Base-by-base conservation (phyloP, 2,113 vertebrate species). In the Boulengeromyrus knoepffleri region DNA sequence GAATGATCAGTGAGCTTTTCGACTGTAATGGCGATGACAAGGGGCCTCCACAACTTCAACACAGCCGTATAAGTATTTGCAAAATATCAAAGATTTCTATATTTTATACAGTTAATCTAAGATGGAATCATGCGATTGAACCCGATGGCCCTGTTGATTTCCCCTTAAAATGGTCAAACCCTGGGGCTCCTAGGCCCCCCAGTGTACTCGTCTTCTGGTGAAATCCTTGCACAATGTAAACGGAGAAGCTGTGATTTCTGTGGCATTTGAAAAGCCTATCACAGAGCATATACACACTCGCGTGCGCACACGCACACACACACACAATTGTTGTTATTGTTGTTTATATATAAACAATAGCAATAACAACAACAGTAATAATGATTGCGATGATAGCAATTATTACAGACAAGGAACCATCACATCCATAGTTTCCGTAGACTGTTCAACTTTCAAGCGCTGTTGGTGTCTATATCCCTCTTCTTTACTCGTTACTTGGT, bases 401-500 rank as follows among this genome's bases (percentile, higher is more conserved):
- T 15, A 77, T 77, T 53, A 10, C 42, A 85, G 7, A 39, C 47
- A 13, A 31, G 53, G 27, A 85, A 52, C 36, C 15, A 85, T 27
- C n/a, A 85, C 74, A 90, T 90, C n/a, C 83, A 90, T 84, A 90
- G 31, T 7, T 27, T 56, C 19, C 5, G 21, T 13, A 19, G 36
- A 45, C 87, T 47, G 4, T 86, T 46, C 83, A 86, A 88, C 86
- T 86, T 90, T 90, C 70, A 85, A 2, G 70, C 3, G 5, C 31
- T 15, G 15, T 36, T 36, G 70, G 31, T 5, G 70, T 46, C 24
- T 62, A 47, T 85, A 42, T 45, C 42, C 13, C 42, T 77, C 74
- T 19, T 36, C 58, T 74, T 87, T 45, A 86, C 46, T 46, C 27
- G 50, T 74, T 91, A 80, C 87, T 74, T 91, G 70, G 87, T 74